phyloP scores from a whole-genome alignment of 2,797 vertebrate genomes.

The Thunnus albacares region DNA sequence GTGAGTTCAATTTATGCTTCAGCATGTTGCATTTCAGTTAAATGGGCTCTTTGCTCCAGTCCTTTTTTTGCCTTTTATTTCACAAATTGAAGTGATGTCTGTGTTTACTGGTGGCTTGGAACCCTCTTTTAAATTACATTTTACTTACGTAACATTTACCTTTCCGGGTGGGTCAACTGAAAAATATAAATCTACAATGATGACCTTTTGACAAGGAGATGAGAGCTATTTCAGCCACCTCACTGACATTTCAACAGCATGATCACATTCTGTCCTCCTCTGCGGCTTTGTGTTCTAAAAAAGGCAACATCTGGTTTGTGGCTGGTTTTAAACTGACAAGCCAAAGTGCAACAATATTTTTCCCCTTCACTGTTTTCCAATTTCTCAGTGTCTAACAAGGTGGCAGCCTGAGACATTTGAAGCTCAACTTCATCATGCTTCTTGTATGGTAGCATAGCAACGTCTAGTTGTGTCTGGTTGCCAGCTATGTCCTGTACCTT shows the following conservation, averaged over 20 bases:
- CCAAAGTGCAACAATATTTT: slow-evolving; percentile 3
- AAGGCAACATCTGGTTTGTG: neutral
- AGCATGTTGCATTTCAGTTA: too few species aligned
- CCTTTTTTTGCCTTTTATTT: too few species aligned
- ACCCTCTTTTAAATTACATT: neutral
- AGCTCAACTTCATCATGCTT: slow-evolving; percentile 8
- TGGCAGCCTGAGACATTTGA: neutral
- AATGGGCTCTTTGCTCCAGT: too few species aligned
- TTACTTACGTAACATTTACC: neutral
- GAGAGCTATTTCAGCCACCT: neutral
- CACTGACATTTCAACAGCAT: neutral
- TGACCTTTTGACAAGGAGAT: slow-evolving; percentile 7
- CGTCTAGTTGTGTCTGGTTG: neutral
- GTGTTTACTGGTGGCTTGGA: neutral
- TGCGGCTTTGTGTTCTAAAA: neutral
- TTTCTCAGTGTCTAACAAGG: neutral
- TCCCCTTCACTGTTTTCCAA: neutral
- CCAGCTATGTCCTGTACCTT: neutral
- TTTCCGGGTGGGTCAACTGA: neutral
- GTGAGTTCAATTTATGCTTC: too few species aligned
- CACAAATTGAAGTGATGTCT: neutral
- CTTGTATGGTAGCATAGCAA: slow-evolving; percentile 18
- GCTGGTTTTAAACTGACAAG: slow-evolving; percentile 7
- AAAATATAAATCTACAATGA: neutral
- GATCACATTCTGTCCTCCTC: neutral